phyloP scores from a whole-genome alignment of 2,113 vertebrate genomes.

The Ammodytes marinus region DNA sequence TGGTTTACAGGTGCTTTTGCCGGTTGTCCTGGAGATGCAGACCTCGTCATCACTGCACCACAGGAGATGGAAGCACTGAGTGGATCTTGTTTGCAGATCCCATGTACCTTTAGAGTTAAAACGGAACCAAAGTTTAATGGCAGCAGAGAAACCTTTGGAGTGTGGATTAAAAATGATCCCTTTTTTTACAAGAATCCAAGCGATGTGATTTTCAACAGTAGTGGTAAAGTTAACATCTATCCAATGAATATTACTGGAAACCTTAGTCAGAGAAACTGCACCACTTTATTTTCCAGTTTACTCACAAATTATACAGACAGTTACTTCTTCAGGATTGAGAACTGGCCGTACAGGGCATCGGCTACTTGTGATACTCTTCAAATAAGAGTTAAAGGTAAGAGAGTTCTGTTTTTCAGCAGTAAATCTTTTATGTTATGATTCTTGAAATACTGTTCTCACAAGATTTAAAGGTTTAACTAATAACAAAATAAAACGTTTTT shows the following conservation, averaged over 20 bases:
- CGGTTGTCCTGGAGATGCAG: accelerated
- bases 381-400: conserved; percentile 55
- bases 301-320: not conserved
- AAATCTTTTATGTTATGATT: too few species aligned
- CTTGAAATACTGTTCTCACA: too few species aligned
- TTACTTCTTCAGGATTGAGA: conserved; percentile 68
- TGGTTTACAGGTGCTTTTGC: conserved; percentile 23
- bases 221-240: accelerated
- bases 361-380: not conserved
- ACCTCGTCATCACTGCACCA: not conserved
- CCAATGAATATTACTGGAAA: conserved; percentile 56
- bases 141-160: accelerated
- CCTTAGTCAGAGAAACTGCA: conserved; percentile 58
- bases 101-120: conserved; percentile 45
- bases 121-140: accelerated
- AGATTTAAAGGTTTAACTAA: too few species aligned
- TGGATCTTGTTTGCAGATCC: conserved; percentile 67
- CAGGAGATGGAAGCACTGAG: conserved; percentile 37
- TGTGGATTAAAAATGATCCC: conserved; percentile 52
- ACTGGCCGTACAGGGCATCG: accelerated
- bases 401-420: not conserved
- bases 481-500: too few species aligned
- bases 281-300: conserved; percentile 56
- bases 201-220: not conserved
- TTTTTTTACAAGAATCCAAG: not conserved